These are phyloP conservation scores for Ctenopoma kingsleyae DNA, from an alignment of 2,797 vertebrate genomes.

Conservation along the genomic window DNA sequence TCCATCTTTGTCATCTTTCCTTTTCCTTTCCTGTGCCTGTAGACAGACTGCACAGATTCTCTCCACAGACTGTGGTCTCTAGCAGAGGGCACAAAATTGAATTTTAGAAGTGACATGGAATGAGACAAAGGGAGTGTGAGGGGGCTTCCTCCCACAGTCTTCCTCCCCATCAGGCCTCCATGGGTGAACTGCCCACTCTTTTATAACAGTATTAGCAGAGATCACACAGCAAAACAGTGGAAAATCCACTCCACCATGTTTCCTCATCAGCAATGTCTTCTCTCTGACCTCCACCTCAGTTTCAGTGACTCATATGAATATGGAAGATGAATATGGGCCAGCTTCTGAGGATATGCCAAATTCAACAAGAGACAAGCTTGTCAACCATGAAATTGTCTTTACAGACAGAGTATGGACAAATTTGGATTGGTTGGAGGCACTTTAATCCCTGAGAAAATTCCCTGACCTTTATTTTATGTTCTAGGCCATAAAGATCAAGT, in stretches of 20 bases:
- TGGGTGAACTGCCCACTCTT: conserved; percentile 61
- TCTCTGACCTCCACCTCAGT: conserved; percentile 75
- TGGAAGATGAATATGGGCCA: conserved; percentile 78
- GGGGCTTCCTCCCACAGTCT: conserved; percentile 58
- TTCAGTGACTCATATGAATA: conserved; percentile 73
- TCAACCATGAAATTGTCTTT: conserved; percentile 81
- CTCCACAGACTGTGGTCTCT: conserved; percentile 70
- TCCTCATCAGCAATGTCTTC: conserved; percentile 77
- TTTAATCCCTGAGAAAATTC: conserved; percentile 76
- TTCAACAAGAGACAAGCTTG: conserved; percentile 74
- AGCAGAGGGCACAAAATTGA: conserved; percentile 68
- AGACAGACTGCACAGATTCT: conserved; percentile 51
- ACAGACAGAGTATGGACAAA: conserved; percentile 72
- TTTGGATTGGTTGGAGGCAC: conserved; percentile 72
- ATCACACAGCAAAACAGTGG: conserved; percentile 63
- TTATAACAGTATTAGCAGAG: conserved; percentile 78
- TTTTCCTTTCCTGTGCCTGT: conserved; percentile 33
- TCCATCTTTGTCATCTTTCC: conserved; percentile 24
- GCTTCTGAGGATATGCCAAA: conserved; percentile 77
- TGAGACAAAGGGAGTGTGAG: conserved; percentile 67
- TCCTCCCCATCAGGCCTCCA: conserved; percentile 55
- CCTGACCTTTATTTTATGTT: conserved; percentile 81
- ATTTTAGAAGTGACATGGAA: conserved; percentile 77
- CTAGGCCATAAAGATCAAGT: conserved; percentile 73
- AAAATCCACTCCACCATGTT: conserved; percentile 79